These are phyloP conservation scores for Nerophis lumbriciformis DNA, from an alignment of 2,113 vertebrate genomes.

Conservation along the genomic window DNA sequence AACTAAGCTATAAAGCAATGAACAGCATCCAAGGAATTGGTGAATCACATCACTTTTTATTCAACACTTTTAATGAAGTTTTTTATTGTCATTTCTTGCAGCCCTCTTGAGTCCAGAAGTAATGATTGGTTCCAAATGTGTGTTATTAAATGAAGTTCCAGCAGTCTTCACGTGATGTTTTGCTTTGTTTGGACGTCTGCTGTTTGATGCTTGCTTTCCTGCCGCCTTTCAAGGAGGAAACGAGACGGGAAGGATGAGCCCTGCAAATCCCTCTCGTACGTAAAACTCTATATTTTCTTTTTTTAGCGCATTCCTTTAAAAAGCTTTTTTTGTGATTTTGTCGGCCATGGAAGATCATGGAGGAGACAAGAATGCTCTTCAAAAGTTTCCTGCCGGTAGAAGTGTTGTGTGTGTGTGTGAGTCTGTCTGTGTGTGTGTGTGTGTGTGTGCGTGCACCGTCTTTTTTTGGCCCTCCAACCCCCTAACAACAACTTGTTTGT, in stretches of 20 bases:
- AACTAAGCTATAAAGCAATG: too few species aligned
- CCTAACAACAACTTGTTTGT: conserved; percentile 7
- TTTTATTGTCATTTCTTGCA: too few species aligned
- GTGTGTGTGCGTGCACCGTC: conserved; percentile 68
- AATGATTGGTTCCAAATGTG: conserved; percentile 54
- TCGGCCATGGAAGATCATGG: conserved; percentile 41
- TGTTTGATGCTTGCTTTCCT: conserved; percentile 33
- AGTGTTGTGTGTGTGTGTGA: conserved; percentile 50
- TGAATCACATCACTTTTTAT: too few species aligned
- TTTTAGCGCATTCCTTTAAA: conserved; percentile 48
- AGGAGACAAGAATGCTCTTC: conserved; percentile 60
- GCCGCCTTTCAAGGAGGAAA: conserved; percentile 28
- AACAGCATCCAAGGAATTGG: too few species aligned
- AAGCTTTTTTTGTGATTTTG: conserved; percentile 15
- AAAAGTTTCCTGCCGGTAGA: conserved; percentile 62
- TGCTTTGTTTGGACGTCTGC: too few species aligned
- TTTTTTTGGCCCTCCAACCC: conserved; percentile 49
- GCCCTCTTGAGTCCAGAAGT: too few species aligned
- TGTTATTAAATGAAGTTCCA: neutral
- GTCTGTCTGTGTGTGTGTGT: conserved; percentile 22
- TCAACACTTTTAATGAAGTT: conserved; percentile 46
- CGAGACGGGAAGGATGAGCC: conserved; percentile 47
- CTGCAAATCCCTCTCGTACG: conserved; percentile 42
- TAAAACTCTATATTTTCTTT: conserved; percentile 38
- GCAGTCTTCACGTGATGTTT: too few species aligned